Evolutionary conservation across 2,888 invertebrate species (phyloP).

Genomic region (Andrena flavipes): DNA sequence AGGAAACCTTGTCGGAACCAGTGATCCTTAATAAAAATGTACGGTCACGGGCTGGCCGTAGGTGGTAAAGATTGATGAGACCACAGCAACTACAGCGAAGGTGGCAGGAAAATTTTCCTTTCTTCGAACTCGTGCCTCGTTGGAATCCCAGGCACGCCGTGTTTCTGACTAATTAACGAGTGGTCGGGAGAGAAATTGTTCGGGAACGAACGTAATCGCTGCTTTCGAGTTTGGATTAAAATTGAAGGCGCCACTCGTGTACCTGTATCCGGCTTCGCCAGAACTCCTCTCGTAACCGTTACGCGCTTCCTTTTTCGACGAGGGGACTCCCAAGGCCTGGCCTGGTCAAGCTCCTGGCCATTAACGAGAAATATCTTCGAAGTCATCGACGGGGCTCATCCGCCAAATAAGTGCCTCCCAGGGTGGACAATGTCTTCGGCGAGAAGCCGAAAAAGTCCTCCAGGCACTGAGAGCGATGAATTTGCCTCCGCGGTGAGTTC

Average conservation of each 20-base stretch:
- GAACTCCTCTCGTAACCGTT: constrained; percentile 8
- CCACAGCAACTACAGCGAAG: background rate
- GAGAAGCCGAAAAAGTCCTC: constrained; percentile 17
- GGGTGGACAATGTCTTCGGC: constrained; percentile 27
- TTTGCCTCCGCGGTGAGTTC: background rate
- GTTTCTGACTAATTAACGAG: constrained; percentile 43
- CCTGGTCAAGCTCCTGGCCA: background rate
- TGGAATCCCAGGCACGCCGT: constrained; percentile 5
- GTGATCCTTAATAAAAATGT: constrained; percentile 65
- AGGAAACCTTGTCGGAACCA: constrained; percentile 1
- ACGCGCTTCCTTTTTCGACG: background rate
- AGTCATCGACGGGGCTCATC: background rate
- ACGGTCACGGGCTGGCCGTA: constrained; percentile 52
- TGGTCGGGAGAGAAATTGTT: background rate
- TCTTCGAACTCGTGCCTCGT: constrained; percentile 34
- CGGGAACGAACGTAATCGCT: constrained; percentile 30
- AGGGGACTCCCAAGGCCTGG: background rate
- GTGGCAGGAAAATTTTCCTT: constrained; percentile 29
- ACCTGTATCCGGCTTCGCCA: constrained; percentile 15
- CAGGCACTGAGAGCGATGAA: constrained; percentile 6
- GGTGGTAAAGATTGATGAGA: constrained; percentile 55
- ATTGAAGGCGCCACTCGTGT: constrained; percentile 29
- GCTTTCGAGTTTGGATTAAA: constrained; percentile 31
- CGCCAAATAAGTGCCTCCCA: constrained; percentile 16
- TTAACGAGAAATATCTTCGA: constrained; percentile 20